Percentiles rank a stretch among this genome's conserved stretches.
These are phyloP conservation scores for Semibalanus balanoides DNA, from an alignment of 1,140 invertebrate species.

Conservation along the genomic window DNA sequence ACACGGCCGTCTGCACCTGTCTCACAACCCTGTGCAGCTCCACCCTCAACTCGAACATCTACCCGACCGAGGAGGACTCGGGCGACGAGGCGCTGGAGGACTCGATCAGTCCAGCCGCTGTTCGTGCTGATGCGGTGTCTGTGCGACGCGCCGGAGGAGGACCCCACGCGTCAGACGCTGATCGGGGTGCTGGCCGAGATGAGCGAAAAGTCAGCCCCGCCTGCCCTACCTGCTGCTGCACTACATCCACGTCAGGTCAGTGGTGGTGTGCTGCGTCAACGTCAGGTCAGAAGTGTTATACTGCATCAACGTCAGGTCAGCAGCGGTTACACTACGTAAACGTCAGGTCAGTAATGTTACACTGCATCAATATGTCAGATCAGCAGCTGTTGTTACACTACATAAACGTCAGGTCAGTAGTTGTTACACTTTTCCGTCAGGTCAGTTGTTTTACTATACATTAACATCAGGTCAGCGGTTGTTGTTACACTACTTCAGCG, in stretches of 20 bases:
- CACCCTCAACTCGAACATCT: slow-evolving; percentile 1
- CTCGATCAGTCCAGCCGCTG: slow-evolving; percentile 60
- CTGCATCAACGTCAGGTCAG: too few species aligned
- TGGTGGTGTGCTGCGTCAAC: too few species aligned
- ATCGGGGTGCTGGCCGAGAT: slow-evolving; percentile 59
- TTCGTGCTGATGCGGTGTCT: slow-evolving; percentile 67
- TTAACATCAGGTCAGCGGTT: too few species aligned
- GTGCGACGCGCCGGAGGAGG: slow-evolving; percentile 51
- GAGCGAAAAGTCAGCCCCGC: slow-evolving; percentile 31
- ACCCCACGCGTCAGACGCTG: slow-evolving; percentile 55
- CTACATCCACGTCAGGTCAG: neutral
- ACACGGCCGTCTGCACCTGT: neutral
- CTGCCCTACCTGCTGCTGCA: slow-evolving; percentile 5
- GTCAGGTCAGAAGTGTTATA: too few species aligned
- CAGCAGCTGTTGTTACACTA: too few species aligned
- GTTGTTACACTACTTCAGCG: too few species aligned
- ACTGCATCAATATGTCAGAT: too few species aligned
- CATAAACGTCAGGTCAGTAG: too few species aligned
- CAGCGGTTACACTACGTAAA: too few species aligned
- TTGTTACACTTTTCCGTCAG: too few species aligned
- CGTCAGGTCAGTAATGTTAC: too few species aligned
- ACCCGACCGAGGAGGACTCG: neutral
- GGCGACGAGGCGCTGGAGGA: slow-evolving; percentile 38
- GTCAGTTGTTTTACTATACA: too few species aligned
- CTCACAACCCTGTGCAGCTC: neutral